A percentile compares a stretch with the other conserved stretches of the same genome.
These are phyloP conservation scores for Torymus tubicola DNA, from an alignment of 2,888 invertebrate genomes.

Conservation along the genomic window DNA sequence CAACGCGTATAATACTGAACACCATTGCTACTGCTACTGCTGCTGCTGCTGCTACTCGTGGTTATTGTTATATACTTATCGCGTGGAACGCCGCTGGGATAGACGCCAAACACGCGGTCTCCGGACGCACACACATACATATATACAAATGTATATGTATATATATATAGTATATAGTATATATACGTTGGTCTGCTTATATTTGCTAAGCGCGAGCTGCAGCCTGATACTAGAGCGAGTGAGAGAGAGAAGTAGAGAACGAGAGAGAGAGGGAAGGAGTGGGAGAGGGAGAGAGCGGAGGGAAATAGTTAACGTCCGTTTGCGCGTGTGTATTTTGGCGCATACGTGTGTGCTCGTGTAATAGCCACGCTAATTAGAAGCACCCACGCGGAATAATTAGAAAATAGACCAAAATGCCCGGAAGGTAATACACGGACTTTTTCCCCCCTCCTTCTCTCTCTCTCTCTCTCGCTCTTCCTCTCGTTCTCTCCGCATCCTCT, in stretches of 20 bases:
- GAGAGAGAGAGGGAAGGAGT: neutral
- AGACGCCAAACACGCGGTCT: slow-evolving; percentile 24
- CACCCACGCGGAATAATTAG: slow-evolving; percentile 69
- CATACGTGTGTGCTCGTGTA: slow-evolving; percentile 54
- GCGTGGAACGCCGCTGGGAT: slow-evolving; percentile 22
- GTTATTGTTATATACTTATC: slow-evolving; percentile 45
- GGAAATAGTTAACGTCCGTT: slow-evolving; percentile 51
- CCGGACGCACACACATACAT: neutral
- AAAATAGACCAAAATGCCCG: slow-evolving; percentile 65
- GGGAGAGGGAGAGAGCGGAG: slow-evolving; percentile 34
- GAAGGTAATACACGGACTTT: slow-evolving; percentile 45
- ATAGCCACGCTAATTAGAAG: slow-evolving; percentile 68
- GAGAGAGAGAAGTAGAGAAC: slow-evolving; percentile 10
- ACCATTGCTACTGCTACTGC: too few relatives aligned
- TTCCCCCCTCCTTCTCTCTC: slow-evolving; percentile 31
- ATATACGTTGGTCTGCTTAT: slow-evolving; percentile 13
- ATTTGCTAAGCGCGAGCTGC: slow-evolving; percentile 36
- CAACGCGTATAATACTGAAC: too few relatives aligned
- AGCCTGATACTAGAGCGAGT: slow-evolving; percentile 12
- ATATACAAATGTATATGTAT: too few relatives aligned
- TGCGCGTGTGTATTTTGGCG: slow-evolving; percentile 47
- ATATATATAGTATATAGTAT: too few relatives aligned
- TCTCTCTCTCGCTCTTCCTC: slow-evolving; percentile 17
- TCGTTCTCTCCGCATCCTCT: slow-evolving; percentile 26
- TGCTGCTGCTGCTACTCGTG: neutral